A percentile compares a stretch with the other conserved stretches of the same genome.
Evolutionary conservation across 2,888 invertebrate species (phyloP).

Genomic region (Strigamia transsilvanica): DNA sequence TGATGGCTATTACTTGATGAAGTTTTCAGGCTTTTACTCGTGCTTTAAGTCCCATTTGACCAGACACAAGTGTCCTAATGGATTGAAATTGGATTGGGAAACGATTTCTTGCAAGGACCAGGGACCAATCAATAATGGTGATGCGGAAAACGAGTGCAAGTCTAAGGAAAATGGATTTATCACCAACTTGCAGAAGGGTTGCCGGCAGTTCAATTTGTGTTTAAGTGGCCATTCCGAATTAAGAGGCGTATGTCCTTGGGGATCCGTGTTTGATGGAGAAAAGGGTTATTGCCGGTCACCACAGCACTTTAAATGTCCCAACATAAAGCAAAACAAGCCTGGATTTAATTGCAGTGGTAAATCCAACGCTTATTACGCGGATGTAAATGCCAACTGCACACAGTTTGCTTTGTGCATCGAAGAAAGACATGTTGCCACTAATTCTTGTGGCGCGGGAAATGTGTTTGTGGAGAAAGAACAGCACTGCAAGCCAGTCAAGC

Average conservation of each 20-base stretch:
- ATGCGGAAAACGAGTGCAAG: not conserved
- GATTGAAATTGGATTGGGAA: constrained; percentile 54
- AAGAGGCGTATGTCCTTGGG: constrained; percentile 41
- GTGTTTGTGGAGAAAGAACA: constrained; percentile 54
- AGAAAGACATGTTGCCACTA: constrained; percentile 61
- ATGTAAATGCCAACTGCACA: constrained; percentile 67
- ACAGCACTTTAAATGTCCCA: not conserved
- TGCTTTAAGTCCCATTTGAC: constrained; percentile 56
- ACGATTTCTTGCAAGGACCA: constrained; percentile 56
- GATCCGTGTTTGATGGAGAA: constrained; percentile 3
- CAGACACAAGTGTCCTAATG: constrained; percentile 56
- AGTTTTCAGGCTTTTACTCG: constrained; percentile 56
- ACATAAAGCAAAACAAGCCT: not conserved
- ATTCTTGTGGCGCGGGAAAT: constrained; percentile 55
- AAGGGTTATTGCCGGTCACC: constrained; percentile 23
- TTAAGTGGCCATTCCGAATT: constrained; percentile 15
- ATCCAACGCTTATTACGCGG: constrained; percentile 69
- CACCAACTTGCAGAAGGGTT: not conserved
- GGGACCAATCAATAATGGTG: not conserved
- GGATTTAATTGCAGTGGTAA: constrained; percentile 54
- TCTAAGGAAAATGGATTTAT: not conserved
- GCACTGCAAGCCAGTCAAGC: constrained; percentile 18
- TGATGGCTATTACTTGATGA: constrained; percentile 57
- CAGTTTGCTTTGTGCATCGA: constrained; percentile 71
- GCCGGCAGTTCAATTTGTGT: constrained; percentile 22